Evolutionary conservation across 2,113 vertebrate species (phyloP), one percentile per base, ranked within the genome.

Genomic region (Scartelaos histophorus): DNA sequence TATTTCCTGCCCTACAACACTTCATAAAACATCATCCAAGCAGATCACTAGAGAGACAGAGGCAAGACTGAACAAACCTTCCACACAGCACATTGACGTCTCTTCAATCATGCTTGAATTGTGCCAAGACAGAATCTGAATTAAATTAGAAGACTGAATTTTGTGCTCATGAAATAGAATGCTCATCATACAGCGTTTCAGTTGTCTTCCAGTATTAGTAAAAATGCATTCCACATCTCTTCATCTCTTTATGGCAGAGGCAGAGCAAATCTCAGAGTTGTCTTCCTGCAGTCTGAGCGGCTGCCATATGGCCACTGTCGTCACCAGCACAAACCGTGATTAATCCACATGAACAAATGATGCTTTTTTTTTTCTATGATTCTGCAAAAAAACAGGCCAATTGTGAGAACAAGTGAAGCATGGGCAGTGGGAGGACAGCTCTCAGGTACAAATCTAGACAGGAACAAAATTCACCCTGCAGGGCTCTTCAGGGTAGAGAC

Each of bases 231-330:
- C 2, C 21, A 24, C 21, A 57, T 13, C 3, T 22, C n/a, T 57
- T 2, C 21, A 57, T 13, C 3, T 22, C n/a, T 57, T 2, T 24
- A 22, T 24, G 56, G 10, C 56, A 13, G 54, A 56, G 57, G 57
- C 57, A 25, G 10, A 15, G 13, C 58, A 29, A 34, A 61, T 61
- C 13, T 16, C 58, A 25, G 22, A 13, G 21, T 29, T 22, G 57
- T 60, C 57, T 60, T 34, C 25, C 25, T 34, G 58, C 25, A 34
- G 25, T 34, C 25, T 34, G 58, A 61, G 24, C 58, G 7, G 15
- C 15, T 61, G 58, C 58, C 58, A 61, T 61, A 16, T 61, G 58
- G 15, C 15, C 25, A 17, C 58, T 61, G 58, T 61, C 58, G 25
- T 61, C 24, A 34, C 24, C 13, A 13, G 58, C 25, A 9, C 58